phyloP scores from a whole-genome alignment of 2,113 vertebrate species.

The Lethenteron camtschaticum region DNA sequence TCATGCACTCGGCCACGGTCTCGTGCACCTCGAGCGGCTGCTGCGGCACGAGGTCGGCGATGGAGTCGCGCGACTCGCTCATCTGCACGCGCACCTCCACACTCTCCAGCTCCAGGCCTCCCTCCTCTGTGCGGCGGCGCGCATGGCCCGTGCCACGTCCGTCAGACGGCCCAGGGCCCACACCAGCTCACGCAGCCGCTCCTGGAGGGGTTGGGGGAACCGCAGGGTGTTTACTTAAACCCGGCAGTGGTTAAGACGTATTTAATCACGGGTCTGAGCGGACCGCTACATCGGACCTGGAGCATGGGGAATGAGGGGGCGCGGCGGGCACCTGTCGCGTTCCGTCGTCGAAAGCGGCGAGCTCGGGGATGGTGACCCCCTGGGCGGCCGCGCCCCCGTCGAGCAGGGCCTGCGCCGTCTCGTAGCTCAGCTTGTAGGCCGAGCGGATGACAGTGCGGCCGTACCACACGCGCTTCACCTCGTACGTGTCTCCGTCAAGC shows the following conservation, averaged over 20 bases:
- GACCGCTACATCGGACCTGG: not conserved
- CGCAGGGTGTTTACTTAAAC: no score
- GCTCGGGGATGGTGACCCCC: conserved; percentile 30
- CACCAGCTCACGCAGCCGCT: conserved; percentile 25
- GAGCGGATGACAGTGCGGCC: conserved; percentile 49
- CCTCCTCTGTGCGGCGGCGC: conserved; percentile 39
- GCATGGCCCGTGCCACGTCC: conserved; percentile 33
- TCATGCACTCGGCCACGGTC: conserved; percentile 88
- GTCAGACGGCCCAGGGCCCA: conserved; percentile 43
- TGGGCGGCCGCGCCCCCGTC: conserved; percentile 22
- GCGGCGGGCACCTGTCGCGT: conserved; percentile 14
- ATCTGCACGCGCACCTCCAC: conserved; percentile 60
- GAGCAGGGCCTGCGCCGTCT: conserved; percentile 56
- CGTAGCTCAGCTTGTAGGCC: conserved; percentile 64
- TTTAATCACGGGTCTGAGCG: no score
- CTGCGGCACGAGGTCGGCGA: conserved; percentile 51
- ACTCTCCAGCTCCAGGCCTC: conserved; percentile 71
- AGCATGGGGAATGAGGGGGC: not conserved
- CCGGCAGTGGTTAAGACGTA: no score
- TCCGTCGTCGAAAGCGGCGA: conserved; percentile 19
- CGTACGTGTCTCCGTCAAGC: conserved; percentile 33
- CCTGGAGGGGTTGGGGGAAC: not conserved
- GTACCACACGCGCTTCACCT: conserved; percentile 33
- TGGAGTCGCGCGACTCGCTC: conserved; percentile 41
- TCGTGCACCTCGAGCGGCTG: conserved; percentile 78